A percentile compares a stretch with the other conserved stretches of the same genome.
Evolutionary conservation across 2,888 invertebrate species (phyloP).

Genomic region (Choristoneura rosaceana): DNA sequence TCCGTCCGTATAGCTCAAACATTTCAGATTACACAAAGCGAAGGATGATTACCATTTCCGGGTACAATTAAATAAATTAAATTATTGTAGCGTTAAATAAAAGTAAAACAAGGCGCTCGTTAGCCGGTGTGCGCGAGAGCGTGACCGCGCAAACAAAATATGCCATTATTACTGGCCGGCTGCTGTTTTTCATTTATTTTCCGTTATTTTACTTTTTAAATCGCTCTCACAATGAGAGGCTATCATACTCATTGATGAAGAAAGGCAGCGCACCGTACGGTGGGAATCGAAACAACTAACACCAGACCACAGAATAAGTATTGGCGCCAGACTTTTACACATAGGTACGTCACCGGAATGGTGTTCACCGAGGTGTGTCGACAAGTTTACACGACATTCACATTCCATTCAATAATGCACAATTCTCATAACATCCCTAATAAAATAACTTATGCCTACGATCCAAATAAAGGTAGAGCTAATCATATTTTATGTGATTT

Average conservation of each 20-base stretch:
- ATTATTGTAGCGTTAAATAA: constrained; percentile 67
- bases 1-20: constrained; percentile 25
- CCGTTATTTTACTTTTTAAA: constrained; percentile 43
- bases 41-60: constrained; percentile 43
- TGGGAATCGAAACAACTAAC: neutral
- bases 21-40: constrained; percentile 22
- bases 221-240: constrained; percentile 47
- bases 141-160: constrained; percentile 67
- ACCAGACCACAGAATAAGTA: neutral
- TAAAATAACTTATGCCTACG: no score
- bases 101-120: constrained; percentile 69
- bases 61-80: constrained; percentile 47
- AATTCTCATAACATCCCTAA: no score
- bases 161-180: constrained; percentile 56
- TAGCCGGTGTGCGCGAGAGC: constrained; percentile 71
- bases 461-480: no score
- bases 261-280: constrained; percentile 4
- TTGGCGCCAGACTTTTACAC: neutral
- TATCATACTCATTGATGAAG: constrained; percentile 40
- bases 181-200: constrained; percentile 53
- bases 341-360: neutral
- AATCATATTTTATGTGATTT: no score
- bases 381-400: no score
- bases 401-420: no score
- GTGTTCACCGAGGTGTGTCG: no score